A percentile compares a stretch with the other conserved stretches of the same genome.
These are phyloP conservation scores for Gymnoscelis rufifasciata DNA, from an alignment of 2,888 invertebrate species.

Conservation along the genomic window DNA sequence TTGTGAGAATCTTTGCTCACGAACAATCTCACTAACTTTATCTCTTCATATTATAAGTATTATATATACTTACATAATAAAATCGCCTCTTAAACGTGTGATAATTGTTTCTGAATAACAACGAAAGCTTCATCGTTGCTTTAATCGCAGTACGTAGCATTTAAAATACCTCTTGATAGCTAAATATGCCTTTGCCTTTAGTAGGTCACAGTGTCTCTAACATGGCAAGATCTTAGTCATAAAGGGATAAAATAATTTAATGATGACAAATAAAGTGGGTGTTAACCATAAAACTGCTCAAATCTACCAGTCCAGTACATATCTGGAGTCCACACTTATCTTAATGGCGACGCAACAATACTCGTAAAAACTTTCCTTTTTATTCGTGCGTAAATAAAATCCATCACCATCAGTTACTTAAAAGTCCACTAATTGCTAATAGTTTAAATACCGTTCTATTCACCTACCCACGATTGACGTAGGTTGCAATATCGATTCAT, in stretches of 20 bases:
- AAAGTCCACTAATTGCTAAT: background rate
- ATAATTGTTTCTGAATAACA: too few relatives aligned
- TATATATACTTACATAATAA: too few relatives aligned
- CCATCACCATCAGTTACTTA: background rate
- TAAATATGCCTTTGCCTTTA: too few relatives aligned
- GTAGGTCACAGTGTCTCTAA: too few relatives aligned
- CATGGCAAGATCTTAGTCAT: too few relatives aligned
- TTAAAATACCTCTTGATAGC: too few relatives aligned
- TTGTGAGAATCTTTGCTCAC: too few relatives aligned
- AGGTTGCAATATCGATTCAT: conserved; percentile 6
- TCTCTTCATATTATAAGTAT: too few relatives aligned
- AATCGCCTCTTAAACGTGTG: too few relatives aligned
- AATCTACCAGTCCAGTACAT: background rate
- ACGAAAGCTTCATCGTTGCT: too few relatives aligned
- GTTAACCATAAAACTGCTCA: background rate
- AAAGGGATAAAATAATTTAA: background rate
- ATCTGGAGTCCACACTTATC: background rate
- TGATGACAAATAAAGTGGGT: background rate
- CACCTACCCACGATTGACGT: conserved; percentile 2
- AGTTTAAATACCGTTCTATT: background rate
- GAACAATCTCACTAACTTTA: too few relatives aligned
- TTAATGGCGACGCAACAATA: background rate
- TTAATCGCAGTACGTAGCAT: too few relatives aligned
- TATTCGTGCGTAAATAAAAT: conserved; percentile 4
- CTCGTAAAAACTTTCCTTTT: conserved; percentile 1